Evolutionary conservation across 2,113 vertebrate species (phyloP).

Genomic region (Candoia aspera): DNA sequence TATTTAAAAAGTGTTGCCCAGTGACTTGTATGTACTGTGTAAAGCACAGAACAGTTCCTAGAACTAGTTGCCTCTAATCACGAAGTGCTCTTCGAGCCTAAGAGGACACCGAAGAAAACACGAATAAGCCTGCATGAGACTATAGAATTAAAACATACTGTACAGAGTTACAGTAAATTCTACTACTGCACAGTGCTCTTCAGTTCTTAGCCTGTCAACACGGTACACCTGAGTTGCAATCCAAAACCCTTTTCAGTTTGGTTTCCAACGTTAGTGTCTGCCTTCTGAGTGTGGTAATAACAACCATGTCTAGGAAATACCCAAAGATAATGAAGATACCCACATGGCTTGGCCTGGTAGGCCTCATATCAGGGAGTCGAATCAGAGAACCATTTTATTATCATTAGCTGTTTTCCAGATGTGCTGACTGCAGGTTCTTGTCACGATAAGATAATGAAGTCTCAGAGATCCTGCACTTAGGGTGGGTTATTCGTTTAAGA

Average conservation of each 20-base stretch:
- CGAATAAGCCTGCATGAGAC: not conserved
- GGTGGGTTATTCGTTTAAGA: not conserved
- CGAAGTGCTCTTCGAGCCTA: not conserved
- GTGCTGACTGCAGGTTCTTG: not conserved
- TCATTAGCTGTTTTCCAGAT: not conserved
- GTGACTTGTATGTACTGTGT: not conserved
- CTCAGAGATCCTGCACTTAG: not conserved
- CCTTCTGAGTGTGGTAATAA: not conserved
- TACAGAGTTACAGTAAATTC: not conserved
- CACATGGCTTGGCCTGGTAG: not conserved
- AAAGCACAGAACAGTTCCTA: not conserved
- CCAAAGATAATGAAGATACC: not conserved
- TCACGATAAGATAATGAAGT: not conserved
- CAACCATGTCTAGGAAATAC: not conserved
- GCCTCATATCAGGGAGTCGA: not conserved
- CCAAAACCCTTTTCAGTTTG: not conserved
- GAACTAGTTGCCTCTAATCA: not conserved
- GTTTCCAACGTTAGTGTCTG: not conserved
- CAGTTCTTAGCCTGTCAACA: not conserved
- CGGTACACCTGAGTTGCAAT: not conserved
- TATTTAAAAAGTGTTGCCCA: not conserved
- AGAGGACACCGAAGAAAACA: not conserved
- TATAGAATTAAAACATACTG: not conserved
- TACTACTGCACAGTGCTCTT: not conserved
- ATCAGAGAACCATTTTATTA: not conserved